Base-by-base conservation (phyloP, 2,113 vertebrate species). In the Grammomys dolichurus region DNA sequence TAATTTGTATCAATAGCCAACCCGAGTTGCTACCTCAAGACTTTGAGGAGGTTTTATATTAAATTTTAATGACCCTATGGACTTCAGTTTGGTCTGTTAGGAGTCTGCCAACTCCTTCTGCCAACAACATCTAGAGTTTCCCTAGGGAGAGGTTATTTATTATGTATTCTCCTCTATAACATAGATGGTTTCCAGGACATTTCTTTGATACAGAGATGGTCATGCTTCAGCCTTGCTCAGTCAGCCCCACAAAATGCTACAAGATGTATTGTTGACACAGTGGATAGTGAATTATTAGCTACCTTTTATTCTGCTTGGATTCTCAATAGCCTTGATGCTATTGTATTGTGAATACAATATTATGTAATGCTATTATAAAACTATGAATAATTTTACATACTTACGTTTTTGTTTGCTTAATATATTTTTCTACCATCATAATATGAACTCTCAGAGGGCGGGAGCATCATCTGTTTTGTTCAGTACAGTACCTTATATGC, bases 61-160 rank as follows among this genome's bases (percentile, higher is more conserved):
- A 36, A 46, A 20, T 40, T 73, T 56, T 56, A 73, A 58, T 73
- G 1, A 87, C 9, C 26, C 70, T 46, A 48, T 85, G 46, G 7
- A 24, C 5, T 67, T 84, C 46, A 28, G 65, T 94, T 94, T 80
- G 40, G 73, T 96, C 80, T 91, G 26, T 67, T 92, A 84, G 63
- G 72, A 90, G 7, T 20, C 48, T 14, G 58, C 16, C 36, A n/a
- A 13, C 20, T 88, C 7, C 14, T 91, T 80, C 7, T 78, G 0
- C 5, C 91, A 77, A 87, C 2, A 89, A 40, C 1, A 78, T 33
- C 3, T 36, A 89, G 28, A 92, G 7, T 77, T 96, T 91, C 40
- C 82, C 19, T 17, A 76, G 31, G 26, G 58, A 67, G 10, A 77
- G 7, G 14, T 58, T 70, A 70, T 85, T 94, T 90, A 85, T 91